These are phyloP conservation scores for Isichthys henryi DNA, from an alignment of 2,113 vertebrate genomes.

Conservation along the genomic window DNA sequence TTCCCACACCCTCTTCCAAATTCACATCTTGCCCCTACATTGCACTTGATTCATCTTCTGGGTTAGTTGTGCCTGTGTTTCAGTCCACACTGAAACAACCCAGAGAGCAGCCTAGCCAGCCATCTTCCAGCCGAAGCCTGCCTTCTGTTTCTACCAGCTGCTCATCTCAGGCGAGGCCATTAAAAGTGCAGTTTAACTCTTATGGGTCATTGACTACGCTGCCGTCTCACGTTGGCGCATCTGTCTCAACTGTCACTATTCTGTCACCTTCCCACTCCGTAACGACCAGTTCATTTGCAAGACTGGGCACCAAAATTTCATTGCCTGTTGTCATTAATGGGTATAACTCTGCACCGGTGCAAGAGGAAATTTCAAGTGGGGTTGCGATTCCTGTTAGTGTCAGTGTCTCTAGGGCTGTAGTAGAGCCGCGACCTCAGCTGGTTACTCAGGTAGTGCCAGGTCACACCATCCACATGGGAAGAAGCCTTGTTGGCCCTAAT, in stretches of 20 bases:
- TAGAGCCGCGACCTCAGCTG: slow-evolving; percentile 56
- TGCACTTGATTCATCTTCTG: slow-evolving; percentile 49
- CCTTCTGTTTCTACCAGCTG: background rate
- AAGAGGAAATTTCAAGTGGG: slow-evolving; percentile 49
- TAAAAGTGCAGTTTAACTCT: background rate
- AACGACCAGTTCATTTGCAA: slow-evolving; percentile 39
- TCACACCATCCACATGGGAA: slow-evolving; percentile 63
- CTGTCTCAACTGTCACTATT: background rate
- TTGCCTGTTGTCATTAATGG: slow-evolving; percentile 57
- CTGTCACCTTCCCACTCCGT: slow-evolving; percentile 7
- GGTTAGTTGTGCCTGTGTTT: slow-evolving; percentile 34
- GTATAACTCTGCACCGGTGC: slow-evolving; percentile 49
- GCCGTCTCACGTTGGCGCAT: background rate
- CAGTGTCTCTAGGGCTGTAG: slow-evolving; percentile 48
- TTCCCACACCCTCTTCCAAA: slow-evolving; percentile 37
- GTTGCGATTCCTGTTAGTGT: slow-evolving; percentile 65
- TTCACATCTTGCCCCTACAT: slow-evolving; percentile 44
- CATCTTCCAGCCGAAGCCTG: background rate
- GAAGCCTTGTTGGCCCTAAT: slow-evolving; percentile 58
- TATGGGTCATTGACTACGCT: background rate
- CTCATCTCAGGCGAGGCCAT: background rate
- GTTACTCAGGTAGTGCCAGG: slow-evolving; percentile 54
- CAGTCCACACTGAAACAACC: slow-evolving; percentile 24
- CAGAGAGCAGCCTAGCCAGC: background rate
- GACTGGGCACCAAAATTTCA: slow-evolving; percentile 37